These are phyloP conservation scores for Coranthus polyacanthus DNA, from an alignment of 2,797 vertebrate genomes.

Conservation along the genomic window DNA sequence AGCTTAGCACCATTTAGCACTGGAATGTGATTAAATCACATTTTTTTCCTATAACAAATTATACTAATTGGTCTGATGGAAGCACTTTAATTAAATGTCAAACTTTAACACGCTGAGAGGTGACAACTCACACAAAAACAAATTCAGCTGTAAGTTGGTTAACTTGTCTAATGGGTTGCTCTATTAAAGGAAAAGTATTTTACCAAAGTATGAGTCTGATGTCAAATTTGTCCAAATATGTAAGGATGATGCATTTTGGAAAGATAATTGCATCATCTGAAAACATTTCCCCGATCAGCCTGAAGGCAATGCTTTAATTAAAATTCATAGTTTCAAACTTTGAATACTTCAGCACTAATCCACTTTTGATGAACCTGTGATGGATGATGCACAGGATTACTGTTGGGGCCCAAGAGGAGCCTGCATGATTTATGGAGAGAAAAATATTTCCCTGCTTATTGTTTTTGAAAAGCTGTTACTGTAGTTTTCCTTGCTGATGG, in stretches of 20 bases:
- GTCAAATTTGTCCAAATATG: constrained; percentile 21
- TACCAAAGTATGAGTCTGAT: not conserved
- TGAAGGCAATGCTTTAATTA: constrained; percentile 31
- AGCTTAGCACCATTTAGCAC: not conserved
- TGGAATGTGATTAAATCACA: not conserved
- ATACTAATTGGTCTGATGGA: constrained; percentile 32
- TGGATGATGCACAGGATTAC: constrained; percentile 42
- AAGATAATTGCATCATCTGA: constrained; percentile 21
- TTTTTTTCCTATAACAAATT: constrained; percentile 17
- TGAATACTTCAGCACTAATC: constrained; percentile 34
- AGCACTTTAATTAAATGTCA: constrained; percentile 39
- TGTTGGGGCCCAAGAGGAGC: constrained; percentile 14
- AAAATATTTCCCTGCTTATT: not conserved
- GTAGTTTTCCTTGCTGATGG: constrained; percentile 1
- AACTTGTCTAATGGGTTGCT: constrained; percentile 21
- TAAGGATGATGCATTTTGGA: constrained; percentile 13
- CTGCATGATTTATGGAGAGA: constrained; percentile 20
- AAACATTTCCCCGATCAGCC: constrained; percentile 11
- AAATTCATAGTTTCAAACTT: constrained; percentile 30
- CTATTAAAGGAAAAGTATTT: constrained; percentile 8
- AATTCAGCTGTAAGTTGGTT: constrained; percentile 11
- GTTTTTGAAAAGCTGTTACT: not conserved
- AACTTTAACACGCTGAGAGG: constrained; percentile 26
- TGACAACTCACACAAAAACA: constrained; percentile 22
- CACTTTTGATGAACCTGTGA: constrained; percentile 46